These are phyloP conservation scores for Cabera pusaria DNA, from an alignment of 2,888 invertebrate genomes.

Conservation along the genomic window DNA sequence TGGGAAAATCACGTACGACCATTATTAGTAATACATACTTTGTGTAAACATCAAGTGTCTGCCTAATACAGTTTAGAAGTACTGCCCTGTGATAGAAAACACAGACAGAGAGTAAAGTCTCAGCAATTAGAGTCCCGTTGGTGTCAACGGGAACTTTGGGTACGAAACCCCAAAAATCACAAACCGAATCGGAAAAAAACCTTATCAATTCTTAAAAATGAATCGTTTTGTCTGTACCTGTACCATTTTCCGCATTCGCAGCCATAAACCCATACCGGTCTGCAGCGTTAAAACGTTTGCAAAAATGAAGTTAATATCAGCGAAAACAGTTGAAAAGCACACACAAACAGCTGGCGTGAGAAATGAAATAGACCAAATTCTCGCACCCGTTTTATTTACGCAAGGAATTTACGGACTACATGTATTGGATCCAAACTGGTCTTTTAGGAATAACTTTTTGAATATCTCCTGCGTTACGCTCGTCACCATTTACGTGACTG, in stretches of 20 bases:
- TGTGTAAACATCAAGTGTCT: too few species aligned
- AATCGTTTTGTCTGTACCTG: slow-evolving; percentile 4
- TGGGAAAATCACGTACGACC: too few species aligned
- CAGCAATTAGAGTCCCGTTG: too few species aligned
- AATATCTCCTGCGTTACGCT: slow-evolving; percentile 40
- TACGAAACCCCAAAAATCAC: too few species aligned
- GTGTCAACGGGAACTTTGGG: too few species aligned
- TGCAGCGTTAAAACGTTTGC: slow-evolving; percentile 23
- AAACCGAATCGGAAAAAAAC: too few species aligned
- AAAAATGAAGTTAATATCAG: slow-evolving; percentile 43
- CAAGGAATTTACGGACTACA: slow-evolving; percentile 57
- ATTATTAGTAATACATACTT: too few species aligned
- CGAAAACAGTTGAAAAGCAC: slow-evolving; percentile 34
- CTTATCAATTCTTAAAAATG: neutral
- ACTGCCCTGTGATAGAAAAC: too few species aligned
- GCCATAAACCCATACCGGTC: slow-evolving; percentile 18
- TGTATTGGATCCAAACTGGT: slow-evolving; percentile 58
- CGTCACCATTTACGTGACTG: slow-evolving; percentile 49
- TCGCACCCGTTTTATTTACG: slow-evolving; percentile 39
- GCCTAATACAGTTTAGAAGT: too few species aligned
- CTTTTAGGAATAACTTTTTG: slow-evolving; percentile 41
- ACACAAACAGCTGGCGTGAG: slow-evolving; percentile 49
- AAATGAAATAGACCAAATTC: slow-evolving; percentile 50
- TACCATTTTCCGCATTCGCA: slow-evolving; percentile 8
- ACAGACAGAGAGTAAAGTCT: too few species aligned